Percentiles rank a stretch among this genome's conserved stretches.
phyloP scores from a whole-genome alignment of 1,140 invertebrate species.

The Arctopsyche grandis region DNA sequence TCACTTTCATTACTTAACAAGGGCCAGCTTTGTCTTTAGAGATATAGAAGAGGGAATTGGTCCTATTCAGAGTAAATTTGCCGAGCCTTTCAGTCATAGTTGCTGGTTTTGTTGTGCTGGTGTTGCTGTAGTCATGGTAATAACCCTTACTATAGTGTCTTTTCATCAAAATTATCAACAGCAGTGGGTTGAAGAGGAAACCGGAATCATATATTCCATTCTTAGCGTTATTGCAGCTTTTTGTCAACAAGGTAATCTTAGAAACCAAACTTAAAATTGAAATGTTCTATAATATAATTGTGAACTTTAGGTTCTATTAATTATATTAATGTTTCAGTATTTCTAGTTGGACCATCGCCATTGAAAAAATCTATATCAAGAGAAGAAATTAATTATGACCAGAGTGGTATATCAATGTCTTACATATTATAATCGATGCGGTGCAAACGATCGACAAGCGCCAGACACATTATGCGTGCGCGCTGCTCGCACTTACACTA shows the following conservation, averaged over 20 bases:
- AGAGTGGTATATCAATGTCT: neutral
- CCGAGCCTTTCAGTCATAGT: constrained; percentile 13
- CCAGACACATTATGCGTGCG: too few relatives aligned
- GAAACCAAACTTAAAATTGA: neutral
- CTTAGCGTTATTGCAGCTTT: constrained; percentile 46
- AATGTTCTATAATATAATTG: neutral
- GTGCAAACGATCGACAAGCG: too few relatives aligned
- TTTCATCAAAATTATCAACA: constrained; percentile 28
- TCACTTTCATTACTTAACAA: neutral
- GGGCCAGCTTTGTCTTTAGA: constrained; percentile 42
- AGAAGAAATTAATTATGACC: neutral
- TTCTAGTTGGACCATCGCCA: constrained; percentile 9
- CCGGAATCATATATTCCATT: neutral
- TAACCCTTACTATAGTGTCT: constrained; percentile 24
- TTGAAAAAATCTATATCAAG: neutral
- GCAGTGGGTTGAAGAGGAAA: neutral
- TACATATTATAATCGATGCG: neutral
- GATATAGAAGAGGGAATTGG: constrained; percentile 19
- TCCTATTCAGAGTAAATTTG: constrained; percentile 22
- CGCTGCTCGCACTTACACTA: too few relatives aligned
- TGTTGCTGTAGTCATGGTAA: constrained; percentile 1
- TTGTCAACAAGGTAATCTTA: constrained; percentile 46
- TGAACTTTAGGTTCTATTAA: too few relatives aligned
- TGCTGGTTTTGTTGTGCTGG: constrained; percentile 21
- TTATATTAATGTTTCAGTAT: constrained; percentile 1